These are phyloP conservation scores for Drosophila santomea DNA, from an alignment of 1,140 invertebrate genomes.

Conservation along the genomic window DNA sequence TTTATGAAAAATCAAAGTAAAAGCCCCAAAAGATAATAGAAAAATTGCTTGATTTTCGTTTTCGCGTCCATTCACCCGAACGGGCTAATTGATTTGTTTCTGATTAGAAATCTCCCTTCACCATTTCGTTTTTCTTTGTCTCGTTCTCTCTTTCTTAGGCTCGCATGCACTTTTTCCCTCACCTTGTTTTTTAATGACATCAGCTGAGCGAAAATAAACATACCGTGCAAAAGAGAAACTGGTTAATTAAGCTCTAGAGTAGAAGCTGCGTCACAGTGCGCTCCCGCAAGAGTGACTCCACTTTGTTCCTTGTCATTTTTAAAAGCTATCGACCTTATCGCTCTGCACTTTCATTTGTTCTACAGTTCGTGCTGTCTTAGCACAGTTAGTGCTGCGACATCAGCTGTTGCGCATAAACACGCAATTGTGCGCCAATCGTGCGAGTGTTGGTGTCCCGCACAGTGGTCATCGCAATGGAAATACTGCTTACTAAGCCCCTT, in stretches of 20 bases:
- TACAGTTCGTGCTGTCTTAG: too few species aligned
- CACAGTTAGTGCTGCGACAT: conserved; percentile 13
- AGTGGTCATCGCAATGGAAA: conserved; percentile 31
- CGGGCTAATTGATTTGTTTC: conserved; percentile 65
- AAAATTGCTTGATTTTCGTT: conserved; percentile 6
- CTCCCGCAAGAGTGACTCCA: not conserved
- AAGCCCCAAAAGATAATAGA: conserved; percentile 22
- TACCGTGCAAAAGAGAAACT: conserved; percentile 40
- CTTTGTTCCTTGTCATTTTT: not conserved
- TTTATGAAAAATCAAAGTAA: conserved; percentile 12
- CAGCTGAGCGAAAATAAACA: conserved; percentile 73
- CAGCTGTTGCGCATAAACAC: conserved; percentile 71
- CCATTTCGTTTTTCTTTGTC: conserved; percentile 44
- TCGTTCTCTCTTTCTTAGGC: conserved; percentile 14
- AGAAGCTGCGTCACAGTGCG: not conserved
- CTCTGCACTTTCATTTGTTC: too few species aligned
- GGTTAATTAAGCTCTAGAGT: conserved; percentile 50
- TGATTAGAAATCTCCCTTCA: conserved; percentile 52
- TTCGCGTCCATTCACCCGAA: conserved; percentile 56
- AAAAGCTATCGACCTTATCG: too few species aligned
- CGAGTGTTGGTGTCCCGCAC: conserved; percentile 18
- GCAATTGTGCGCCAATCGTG: conserved; percentile 25
- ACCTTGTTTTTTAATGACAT: conserved; percentile 55
- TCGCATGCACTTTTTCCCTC: not conserved
- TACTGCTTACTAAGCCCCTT: not conserved